Conservation (phyloP, 1,140 invertebrate species). For the Drosophila equinoxialis region DNA sequence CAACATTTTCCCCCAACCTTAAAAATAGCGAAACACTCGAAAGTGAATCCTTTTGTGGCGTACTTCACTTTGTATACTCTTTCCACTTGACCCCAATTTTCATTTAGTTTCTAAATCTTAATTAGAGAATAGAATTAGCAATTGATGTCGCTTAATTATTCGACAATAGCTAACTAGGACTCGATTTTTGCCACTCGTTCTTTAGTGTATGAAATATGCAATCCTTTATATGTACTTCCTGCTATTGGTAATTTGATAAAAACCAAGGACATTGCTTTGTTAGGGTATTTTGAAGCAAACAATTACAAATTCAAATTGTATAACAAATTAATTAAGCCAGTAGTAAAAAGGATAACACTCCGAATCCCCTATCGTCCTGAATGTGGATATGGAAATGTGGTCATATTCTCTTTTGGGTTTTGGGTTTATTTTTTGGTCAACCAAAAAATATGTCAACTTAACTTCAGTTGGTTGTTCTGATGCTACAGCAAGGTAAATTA, state of each 20-base stretch:
- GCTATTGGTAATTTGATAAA: too few relatives aligned
- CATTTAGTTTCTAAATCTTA: too few relatives aligned
- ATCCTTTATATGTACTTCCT: too few relatives aligned
- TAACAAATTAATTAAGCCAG: conserved; percentile 9
- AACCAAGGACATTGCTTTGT: background rate
- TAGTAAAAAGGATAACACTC: conserved; percentile 7
- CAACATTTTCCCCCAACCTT: conserved; percentile 51
- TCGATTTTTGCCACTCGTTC: too few relatives aligned
- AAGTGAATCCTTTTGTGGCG: background rate
- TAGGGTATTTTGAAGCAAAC: background rate
- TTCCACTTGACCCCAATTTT: background rate
- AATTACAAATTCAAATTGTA: conserved; percentile 11
- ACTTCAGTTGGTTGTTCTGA: background rate
- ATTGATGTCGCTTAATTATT: too few relatives aligned
- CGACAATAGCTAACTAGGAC: too few relatives aligned
- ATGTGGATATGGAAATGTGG: background rate
- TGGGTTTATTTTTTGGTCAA: conserved; percentile 15
- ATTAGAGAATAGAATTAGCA: too few relatives aligned
- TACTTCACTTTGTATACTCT: background rate
- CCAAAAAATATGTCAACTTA: conserved; percentile 34
- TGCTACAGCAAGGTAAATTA: conserved; percentile 34
- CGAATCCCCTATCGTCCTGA: background rate
- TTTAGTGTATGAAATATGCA: too few relatives aligned
- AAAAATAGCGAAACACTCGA: background rate
- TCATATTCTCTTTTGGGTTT: background rate